These are phyloP conservation scores for Aphidius gifuensis DNA, from an alignment of 1,140 invertebrate genomes.

Conservation along the genomic window DNA sequence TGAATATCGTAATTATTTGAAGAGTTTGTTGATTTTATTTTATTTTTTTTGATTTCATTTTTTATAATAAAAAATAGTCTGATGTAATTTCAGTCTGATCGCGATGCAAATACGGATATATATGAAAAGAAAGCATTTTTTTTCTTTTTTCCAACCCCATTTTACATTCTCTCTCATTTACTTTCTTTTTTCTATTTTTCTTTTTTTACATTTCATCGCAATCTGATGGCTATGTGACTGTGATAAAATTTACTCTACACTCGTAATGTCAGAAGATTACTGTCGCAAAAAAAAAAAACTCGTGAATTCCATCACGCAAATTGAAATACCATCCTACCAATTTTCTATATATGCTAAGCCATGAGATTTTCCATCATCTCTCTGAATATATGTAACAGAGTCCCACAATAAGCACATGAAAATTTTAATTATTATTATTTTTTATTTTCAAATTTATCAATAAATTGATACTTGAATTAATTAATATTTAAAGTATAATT, in stretches of 20 bases:
- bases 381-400: conserved; percentile 6
- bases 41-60: too few relatives aligned
- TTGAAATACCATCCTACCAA: conserved; percentile 15
- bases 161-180: too few relatives aligned
- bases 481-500: too few relatives aligned
- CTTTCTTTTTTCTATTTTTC: too few relatives aligned
- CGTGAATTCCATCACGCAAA: conserved; percentile 28
- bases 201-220: conserved; percentile 8
- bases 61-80: too few relatives aligned
- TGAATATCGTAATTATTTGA: neutral
- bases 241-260: conserved; percentile 38
- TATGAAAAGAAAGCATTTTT: too few relatives aligned
- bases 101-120: too few relatives aligned
- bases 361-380: conserved; percentile 10
- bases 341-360: neutral
- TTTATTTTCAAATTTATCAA: too few relatives aligned
- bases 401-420: neutral
- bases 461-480: too few relatives aligned
- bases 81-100: too few relatives aligned
- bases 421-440: neutral
- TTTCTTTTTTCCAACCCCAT: too few relatives aligned
- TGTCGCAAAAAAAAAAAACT: conserved; percentile 5
- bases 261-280: conserved; percentile 32
- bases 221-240: conserved; percentile 21
- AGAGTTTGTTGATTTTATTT: neutral